Percentiles rank a stretch among this genome's conserved stretches.
These are phyloP conservation scores for Sinotaia quadrata DNA, from an alignment of 2,888 invertebrate genomes.

Conservation along the genomic window DNA sequence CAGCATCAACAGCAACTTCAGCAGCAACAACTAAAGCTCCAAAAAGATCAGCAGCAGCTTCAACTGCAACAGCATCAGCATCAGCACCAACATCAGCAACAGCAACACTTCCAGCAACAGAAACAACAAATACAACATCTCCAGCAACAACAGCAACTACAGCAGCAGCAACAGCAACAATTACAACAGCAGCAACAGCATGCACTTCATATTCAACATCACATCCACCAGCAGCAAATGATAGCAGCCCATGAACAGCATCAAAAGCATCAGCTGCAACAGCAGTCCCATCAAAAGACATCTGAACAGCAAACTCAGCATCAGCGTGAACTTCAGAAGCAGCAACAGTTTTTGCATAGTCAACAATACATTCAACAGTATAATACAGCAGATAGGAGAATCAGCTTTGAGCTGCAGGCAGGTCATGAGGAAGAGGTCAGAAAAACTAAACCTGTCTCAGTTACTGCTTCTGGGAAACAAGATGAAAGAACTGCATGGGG, in stretches of 20 bases:
- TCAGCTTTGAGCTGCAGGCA: too few species aligned
- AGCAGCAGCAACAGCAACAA: background rate
- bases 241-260: background rate
- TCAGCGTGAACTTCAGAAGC: background rate
- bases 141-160: conserved; percentile 10
- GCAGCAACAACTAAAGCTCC: background rate
- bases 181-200: conserved; percentile 1
- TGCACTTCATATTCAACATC: background rate
- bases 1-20: background rate
- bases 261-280: background rate
- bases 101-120: conserved; percentile 4
- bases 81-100: background rate
- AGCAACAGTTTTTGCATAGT: too few species aligned
- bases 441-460: too few species aligned
- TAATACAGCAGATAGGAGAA: too few species aligned
- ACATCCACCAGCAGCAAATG: background rate
- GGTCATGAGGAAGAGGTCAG: too few species aligned
- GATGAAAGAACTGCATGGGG: too few species aligned
- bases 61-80: conserved; percentile 6
- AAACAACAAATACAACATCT: conserved; percentile 1
- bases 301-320: background rate
- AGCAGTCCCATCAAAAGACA: background rate
- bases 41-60: background rate
- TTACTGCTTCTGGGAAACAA: too few species aligned
- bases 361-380: too few species aligned